phyloP scores from a whole-genome alignment of 1,140 invertebrate genomes.

The Ectropis grisescens region DNA sequence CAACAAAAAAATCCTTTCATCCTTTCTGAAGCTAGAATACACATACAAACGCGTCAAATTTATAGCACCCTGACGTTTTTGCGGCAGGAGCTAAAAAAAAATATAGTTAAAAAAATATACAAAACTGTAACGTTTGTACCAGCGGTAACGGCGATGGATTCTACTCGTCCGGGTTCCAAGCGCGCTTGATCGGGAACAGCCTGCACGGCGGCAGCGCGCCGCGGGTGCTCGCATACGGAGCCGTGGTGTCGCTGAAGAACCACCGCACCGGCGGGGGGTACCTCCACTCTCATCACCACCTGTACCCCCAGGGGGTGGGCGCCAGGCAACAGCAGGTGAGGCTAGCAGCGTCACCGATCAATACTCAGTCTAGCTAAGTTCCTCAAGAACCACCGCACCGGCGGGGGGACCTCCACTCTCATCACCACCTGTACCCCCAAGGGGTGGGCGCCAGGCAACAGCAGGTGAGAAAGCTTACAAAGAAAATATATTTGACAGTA shows the following conservation, averaged over 20 bases:
- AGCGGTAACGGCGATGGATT: conserved; percentile 97
- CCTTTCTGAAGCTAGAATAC: too few species aligned
- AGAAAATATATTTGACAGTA: too few species aligned
- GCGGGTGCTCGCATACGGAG: conserved; percentile 89
- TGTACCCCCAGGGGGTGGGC: conserved; percentile 93
- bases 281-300: conserved; percentile 95
- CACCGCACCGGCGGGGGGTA: conserved; percentile 95
- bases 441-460: conserved; percentile 92
- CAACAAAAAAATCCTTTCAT: too few species aligned
- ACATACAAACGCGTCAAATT: too few species aligned
- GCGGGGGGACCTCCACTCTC: conserved; percentile 96
- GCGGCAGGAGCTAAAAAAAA: too few species aligned
- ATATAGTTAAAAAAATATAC: too few species aligned
- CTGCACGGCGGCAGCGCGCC: conserved; percentile 97
- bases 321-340: conserved; percentile 93
- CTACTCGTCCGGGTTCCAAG: conserved; percentile 97
- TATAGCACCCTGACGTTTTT: too few species aligned
- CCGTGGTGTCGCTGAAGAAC: conserved; percentile 93
- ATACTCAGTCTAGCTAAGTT: too few species aligned
- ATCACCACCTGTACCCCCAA: conserved; percentile 95
- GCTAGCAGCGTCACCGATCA: conserved; percentile 3
- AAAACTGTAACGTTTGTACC: too few species aligned
- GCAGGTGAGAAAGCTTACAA: too few species aligned
- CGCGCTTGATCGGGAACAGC: conserved; percentile 93
- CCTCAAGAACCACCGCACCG: conserved; percentile 94